Conservation (phyloP, 2,888 invertebrate species). For the Temnothorax unifasciatus region DNA sequence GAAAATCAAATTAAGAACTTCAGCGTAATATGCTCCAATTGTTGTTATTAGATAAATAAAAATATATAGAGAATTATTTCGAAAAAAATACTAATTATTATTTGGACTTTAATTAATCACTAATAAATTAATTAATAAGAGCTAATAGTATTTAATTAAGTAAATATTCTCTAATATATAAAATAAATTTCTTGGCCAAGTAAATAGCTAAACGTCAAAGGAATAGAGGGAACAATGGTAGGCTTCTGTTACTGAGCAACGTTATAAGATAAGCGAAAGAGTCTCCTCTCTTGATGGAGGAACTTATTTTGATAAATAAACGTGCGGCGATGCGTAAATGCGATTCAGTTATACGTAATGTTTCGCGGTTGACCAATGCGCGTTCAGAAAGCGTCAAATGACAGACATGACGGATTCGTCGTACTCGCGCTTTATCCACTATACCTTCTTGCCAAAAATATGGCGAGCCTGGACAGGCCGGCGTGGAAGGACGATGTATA, state of each 20-base stretch:
- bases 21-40: not conserved
- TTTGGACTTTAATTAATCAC: not conserved
- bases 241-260: not conserved
- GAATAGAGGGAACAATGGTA: not conserved
- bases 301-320: not conserved
- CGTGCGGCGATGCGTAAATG: not conserved
- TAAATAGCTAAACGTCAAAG: not conserved
- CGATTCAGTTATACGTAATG: slow-evolving; percentile 27
- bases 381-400: slow-evolving; percentile 63
- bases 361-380: slow-evolving; percentile 31
- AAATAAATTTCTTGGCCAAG: not conserved
- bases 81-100: not conserved
- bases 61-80: not conserved
- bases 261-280: not conserved
- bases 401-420: slow-evolving; percentile 77
- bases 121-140: not conserved
- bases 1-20: not conserved
- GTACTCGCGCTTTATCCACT: slow-evolving; percentile 62
- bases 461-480: slow-evolving; percentile 49
- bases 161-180: not conserved
- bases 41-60: not conserved
- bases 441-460: slow-evolving; percentile 72
- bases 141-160: not conserved
- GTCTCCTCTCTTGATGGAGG: not conserved
- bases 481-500: not conserved